Percentiles rank a stretch among this genome's conserved stretches.
phyloP scores from a whole-genome alignment of 2,797 vertebrate genomes.

The Distichodus sexfasciatus region DNA sequence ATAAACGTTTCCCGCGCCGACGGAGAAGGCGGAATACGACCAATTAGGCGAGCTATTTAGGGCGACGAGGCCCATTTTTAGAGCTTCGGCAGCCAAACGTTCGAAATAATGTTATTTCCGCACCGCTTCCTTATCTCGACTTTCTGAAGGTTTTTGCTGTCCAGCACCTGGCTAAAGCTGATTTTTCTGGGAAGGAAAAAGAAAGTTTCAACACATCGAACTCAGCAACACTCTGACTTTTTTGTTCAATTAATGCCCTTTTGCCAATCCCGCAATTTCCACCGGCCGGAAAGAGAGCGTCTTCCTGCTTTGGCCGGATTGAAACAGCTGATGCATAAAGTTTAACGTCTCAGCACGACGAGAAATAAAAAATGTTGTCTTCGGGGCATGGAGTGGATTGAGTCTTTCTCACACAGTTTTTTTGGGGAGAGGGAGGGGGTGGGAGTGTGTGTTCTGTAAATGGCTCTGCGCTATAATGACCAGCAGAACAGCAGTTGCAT shows the following conservation, averaged over 20 bases:
- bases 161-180: not conserved
- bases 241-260: conserved; percentile 38
- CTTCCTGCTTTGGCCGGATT: conserved; percentile 37
- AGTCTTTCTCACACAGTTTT: not conserved
- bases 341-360: conserved; percentile 32
- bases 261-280: conserved; percentile 36
- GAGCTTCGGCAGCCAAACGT: not conserved
- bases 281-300: not conserved
- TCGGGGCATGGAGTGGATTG: conserved; percentile 13
- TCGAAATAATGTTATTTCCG: not conserved
- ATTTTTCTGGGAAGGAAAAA: not conserved
- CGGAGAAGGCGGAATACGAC: not conserved
- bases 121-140: not conserved
- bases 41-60: not conserved
- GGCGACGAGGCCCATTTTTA: not conserved
- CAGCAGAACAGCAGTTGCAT: not conserved
- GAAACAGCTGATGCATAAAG: conserved; percentile 44
- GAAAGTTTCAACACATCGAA: conserved; percentile 3
- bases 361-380: not conserved
- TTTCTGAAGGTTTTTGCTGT: not conserved
- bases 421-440: not conserved
- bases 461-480: not conserved
- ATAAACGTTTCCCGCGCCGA: too few species aligned
- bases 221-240: conserved; percentile 31
- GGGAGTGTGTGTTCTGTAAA: not conserved